phyloP scores from a whole-genome alignment of 2,113 vertebrate species.

The Cynoglossus semilaevis region DNA sequence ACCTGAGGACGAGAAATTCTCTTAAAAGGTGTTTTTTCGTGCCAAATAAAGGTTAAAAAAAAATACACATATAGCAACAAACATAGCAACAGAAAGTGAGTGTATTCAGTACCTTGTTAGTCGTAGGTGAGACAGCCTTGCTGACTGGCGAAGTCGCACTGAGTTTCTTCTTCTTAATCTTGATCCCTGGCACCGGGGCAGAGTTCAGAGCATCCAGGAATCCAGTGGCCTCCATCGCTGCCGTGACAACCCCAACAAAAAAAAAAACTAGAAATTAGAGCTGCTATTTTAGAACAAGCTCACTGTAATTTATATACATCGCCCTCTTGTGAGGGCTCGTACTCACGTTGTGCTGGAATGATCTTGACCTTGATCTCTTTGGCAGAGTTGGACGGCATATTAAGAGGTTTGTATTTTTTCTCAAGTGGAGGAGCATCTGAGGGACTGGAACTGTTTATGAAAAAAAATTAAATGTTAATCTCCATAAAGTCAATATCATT shows the following conservation, averaged over 20 bases:
- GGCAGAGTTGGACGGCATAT: slow-evolving; percentile 85
- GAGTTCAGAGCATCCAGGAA: slow-evolving; percentile 96
- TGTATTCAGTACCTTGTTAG: slow-evolving; percentile 81
- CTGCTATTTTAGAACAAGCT: not conserved
- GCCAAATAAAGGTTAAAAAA: no score
- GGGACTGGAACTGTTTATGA: slow-evolving; percentile 40
- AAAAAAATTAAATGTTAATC: not conserved
- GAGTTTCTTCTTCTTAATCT: slow-evolving; percentile 94
- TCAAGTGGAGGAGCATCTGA: slow-evolving; percentile 79
- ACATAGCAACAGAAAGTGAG: no score
- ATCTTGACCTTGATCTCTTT: slow-evolving; percentile 98
- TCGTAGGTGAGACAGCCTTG: slow-evolving; percentile 86
- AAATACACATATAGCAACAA: not conserved
- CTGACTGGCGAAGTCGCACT: not conserved
- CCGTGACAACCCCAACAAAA: not conserved
- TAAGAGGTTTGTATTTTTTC: slow-evolving; percentile 96
- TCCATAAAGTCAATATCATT: no score
- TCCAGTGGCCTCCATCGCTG: slow-evolving; percentile 91
- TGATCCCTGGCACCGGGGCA: slow-evolving; percentile 90
- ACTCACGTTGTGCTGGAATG: slow-evolving; percentile 92
- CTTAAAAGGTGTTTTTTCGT: not conserved
- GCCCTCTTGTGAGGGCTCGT: no score
- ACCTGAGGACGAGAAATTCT: slow-evolving; percentile 61
- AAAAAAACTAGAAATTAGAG: not conserved
- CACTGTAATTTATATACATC: no score